These are phyloP conservation scores for Abrostola triplasia DNA, from an alignment of 2,888 invertebrate species.

Conservation along the genomic window DNA sequence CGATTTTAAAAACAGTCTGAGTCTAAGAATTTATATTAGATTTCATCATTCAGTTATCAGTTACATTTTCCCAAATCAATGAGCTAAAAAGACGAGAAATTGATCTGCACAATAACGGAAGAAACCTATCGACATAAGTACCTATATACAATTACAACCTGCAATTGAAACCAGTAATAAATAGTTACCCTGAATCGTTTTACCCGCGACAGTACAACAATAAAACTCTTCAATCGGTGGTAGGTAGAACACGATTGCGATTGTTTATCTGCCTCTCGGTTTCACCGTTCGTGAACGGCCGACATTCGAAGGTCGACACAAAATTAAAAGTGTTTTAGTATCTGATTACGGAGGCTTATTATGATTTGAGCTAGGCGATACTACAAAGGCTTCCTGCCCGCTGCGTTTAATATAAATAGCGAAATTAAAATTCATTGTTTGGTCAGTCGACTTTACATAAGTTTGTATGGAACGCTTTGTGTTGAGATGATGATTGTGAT, in stretches of 20 bases:
- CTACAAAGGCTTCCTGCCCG: slow-evolving; percentile 74
- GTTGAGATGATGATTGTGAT: slow-evolving; percentile 42
- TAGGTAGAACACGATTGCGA: slow-evolving; percentile 79
- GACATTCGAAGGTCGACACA: slow-evolving; percentile 82
- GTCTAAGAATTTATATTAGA: no score
- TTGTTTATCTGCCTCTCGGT: slow-evolving; percentile 85
- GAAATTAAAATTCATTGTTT: slow-evolving; percentile 58
- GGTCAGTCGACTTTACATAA: slow-evolving; percentile 41
- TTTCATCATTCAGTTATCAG: no score
- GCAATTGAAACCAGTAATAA: neutral
- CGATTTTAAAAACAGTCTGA: no score
- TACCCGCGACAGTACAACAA: slow-evolving; percentile 57
- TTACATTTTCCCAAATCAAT: no score
- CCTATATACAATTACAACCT: no score
- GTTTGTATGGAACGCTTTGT: slow-evolving; percentile 32
- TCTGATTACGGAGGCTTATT: slow-evolving; percentile 84
- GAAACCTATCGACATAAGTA: no score
- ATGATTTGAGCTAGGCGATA: slow-evolving; percentile 70
- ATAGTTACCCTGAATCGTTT: slow-evolving; percentile 16
- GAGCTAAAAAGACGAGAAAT: no score
- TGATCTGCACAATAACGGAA: no score
- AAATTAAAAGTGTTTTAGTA: slow-evolving; percentile 87
- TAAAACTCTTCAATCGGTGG: slow-evolving; percentile 72
- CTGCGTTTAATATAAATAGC: slow-evolving; percentile 62
- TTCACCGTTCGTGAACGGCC: slow-evolving; percentile 84